phyloP scores from a whole-genome alignment of 2,888 invertebrate species.

The Epirrhoe alternata region DNA sequence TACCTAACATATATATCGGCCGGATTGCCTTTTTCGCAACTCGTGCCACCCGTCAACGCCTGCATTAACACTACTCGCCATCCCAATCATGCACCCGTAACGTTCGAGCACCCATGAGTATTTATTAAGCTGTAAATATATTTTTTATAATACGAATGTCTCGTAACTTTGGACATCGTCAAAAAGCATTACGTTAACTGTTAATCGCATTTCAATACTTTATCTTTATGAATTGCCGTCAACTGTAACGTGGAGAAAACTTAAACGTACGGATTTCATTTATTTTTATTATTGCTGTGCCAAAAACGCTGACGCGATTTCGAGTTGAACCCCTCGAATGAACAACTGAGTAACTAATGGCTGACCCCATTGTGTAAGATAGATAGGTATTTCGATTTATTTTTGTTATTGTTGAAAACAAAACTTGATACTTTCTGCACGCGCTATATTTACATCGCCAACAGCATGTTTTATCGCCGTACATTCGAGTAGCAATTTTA shows the following conservation, averaged over 20 bases:
- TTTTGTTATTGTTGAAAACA: constrained; percentile 26
- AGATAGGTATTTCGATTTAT: constrained; percentile 37
- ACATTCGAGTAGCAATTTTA: constrained; percentile 24
- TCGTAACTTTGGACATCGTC: constrained; percentile 63
- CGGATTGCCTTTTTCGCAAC: constrained; percentile 63
- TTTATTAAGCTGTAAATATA: constrained; percentile 70
- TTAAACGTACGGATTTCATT: constrained; percentile 52
- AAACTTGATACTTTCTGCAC: constrained; percentile 23
- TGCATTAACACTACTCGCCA: constrained; percentile 50
- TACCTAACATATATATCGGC: constrained; percentile 65
- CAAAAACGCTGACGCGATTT: constrained; percentile 54
- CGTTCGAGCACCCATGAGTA: constrained; percentile 53
- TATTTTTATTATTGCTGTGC: constrained; percentile 63
- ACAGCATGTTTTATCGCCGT: constrained; percentile 18
- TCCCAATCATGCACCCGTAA: constrained; percentile 48
- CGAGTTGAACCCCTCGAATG: constrained; percentile 33
- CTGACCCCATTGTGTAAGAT: constrained; percentile 35
- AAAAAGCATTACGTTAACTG: constrained; percentile 69
- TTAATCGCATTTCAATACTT: constrained; percentile 69
- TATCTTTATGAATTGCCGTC: constrained; percentile 69
- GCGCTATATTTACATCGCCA: constrained; percentile 15
- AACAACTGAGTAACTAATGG: constrained; percentile 38
- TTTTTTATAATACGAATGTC: constrained; percentile 64
- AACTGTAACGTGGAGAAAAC: constrained; percentile 65
- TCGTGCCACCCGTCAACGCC: constrained; percentile 58